These are phyloP conservation scores for Ochropleura leucogaster DNA, from an alignment of 2,888 invertebrate species.

Conservation along the genomic window DNA sequence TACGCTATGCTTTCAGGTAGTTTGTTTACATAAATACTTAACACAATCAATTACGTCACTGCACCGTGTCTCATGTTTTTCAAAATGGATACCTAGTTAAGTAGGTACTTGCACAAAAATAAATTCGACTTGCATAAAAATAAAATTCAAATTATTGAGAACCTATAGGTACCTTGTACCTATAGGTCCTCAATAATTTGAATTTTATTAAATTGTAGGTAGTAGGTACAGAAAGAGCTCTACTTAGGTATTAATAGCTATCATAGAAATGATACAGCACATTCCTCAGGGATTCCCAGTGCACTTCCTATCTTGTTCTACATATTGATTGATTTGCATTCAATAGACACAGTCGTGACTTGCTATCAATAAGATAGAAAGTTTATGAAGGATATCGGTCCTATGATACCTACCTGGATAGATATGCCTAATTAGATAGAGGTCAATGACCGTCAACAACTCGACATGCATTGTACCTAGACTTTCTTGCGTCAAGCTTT, in stretches of 20 bases:
- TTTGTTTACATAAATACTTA: background rate
- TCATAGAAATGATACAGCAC: constrained; percentile 26
- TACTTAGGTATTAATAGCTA: background rate
- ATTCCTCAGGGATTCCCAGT: constrained; percentile 27
- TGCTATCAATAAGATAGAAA: constrained; percentile 55
- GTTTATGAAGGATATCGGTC: constrained; percentile 42
- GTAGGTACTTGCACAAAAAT: no score
- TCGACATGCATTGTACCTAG: background rate
- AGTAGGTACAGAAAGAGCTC: background rate
- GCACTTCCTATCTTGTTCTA: constrained; percentile 25
- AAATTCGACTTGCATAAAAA: no score
- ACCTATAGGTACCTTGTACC: no score
- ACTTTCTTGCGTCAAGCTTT: background rate
- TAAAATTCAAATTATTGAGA: no score
- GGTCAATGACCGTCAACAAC: constrained; percentile 25
- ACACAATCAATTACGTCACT: no score
- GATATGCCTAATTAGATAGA: constrained; percentile 13
- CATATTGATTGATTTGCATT: constrained; percentile 60
- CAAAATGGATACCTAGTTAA: no score
- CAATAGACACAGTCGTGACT: constrained; percentile 60
- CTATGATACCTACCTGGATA: background rate
- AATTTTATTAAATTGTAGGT: background rate
- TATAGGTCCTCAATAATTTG: background rate
- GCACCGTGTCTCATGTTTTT: no score
- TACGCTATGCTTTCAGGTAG: background rate